phyloP scores from a whole-genome alignment of 2,797 vertebrate genomes.

The Hydrocynus forskahlii region DNA sequence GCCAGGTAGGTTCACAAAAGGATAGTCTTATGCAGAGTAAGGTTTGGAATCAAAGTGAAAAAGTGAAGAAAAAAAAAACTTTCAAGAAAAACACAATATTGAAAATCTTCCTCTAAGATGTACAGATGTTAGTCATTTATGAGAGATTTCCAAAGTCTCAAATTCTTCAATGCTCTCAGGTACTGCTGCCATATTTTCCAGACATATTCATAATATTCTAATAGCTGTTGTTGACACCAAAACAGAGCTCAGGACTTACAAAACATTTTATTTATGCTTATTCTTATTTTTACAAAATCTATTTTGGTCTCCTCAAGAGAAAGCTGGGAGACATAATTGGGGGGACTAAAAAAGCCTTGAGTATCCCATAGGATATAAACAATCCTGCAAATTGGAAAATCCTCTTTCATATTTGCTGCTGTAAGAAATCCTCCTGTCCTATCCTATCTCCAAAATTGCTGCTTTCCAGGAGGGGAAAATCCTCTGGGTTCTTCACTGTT shows the following conservation, averaged over 20 bases:
- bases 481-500: not conserved
- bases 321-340: constrained; percentile 8
- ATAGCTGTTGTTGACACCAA: constrained; percentile 9
- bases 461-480: not conserved
- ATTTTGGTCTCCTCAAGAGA: constrained; percentile 11
- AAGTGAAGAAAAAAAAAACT: no score
- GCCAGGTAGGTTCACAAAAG: no score
- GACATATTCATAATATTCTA: not conserved
- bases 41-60: no score
- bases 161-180: not conserved
- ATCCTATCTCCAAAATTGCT: not conserved
- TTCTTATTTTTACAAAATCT: constrained; percentile 10
- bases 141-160: not conserved
- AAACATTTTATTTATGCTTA: constrained; percentile 20
- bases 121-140: not conserved
- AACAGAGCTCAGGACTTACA: not conserved
- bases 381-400: not conserved
- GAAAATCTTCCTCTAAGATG: no score
- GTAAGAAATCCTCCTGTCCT: not conserved
- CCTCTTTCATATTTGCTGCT: constrained; percentile 2
- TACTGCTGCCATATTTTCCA: not conserved
- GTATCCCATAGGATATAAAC: not conserved
- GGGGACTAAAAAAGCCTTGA: not conserved
- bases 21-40: no score
- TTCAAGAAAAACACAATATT: no score